These are phyloP conservation scores for Siphlonurus alternatus DNA, from an alignment of 2,888 invertebrate species.

Conservation along the genomic window DNA sequence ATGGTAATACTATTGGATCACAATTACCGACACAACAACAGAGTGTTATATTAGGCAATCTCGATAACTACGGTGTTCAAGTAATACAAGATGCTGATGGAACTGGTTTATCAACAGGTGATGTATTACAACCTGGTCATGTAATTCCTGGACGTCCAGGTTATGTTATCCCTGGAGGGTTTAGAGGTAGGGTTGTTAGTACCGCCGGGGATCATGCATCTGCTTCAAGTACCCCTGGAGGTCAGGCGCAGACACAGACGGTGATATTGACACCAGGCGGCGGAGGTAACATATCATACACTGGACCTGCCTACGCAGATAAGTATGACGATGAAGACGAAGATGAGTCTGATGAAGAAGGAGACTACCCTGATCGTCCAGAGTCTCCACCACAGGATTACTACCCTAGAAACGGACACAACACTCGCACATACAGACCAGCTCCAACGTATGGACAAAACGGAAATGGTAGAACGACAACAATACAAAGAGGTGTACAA, in stretches of 20 bases:
- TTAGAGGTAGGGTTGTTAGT: slow-evolving; percentile 39
- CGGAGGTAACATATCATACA: slow-evolving; percentile 25
- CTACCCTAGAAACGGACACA: background rate
- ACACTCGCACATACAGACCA: background rate
- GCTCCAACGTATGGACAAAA: no score
- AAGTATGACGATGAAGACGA: slow-evolving; percentile 3
- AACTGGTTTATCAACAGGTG: slow-evolving; percentile 33
- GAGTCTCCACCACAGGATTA: background rate
- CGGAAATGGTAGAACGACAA: background rate
- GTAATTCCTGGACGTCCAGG: slow-evolving; percentile 47
- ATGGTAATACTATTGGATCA: no score
- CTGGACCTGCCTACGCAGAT: slow-evolving; percentile 7
- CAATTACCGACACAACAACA: slow-evolving; percentile 44
- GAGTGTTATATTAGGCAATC: slow-evolving; percentile 40
- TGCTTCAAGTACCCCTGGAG: slow-evolving; percentile 31
- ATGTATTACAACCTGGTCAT: slow-evolving; percentile 45
- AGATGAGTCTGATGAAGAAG: slow-evolving; percentile 1
- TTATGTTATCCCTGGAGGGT: slow-evolving; percentile 48
- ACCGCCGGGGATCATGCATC: slow-evolving; percentile 31
- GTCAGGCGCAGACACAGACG: slow-evolving; percentile 49
- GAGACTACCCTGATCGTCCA: background rate
- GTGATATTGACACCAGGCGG: slow-evolving; percentile 34
- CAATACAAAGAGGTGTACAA: background rate
- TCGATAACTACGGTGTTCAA: slow-evolving; percentile 38
- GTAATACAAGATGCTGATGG: slow-evolving; percentile 38